Percentiles rank a stretch among this genome's conserved stretches.
Conservation (phyloP, 2,797 vertebrate species). For the Staurois parvus region DNA sequence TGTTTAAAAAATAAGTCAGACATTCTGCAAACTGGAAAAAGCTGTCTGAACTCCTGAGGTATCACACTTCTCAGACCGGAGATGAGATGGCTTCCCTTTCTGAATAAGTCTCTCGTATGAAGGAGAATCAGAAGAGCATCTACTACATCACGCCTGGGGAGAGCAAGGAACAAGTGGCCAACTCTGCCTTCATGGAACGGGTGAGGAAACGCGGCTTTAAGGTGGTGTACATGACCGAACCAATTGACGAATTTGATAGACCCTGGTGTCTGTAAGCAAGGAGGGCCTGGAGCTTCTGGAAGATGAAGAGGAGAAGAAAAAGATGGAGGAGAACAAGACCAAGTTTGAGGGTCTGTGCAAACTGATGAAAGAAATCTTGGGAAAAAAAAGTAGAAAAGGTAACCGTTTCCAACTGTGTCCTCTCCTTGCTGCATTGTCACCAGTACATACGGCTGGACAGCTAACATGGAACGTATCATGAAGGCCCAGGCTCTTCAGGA, state of each 20-base stretch:
- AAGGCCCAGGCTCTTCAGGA: conserved; percentile 93
- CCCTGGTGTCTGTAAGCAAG: conserved; percentile 91
- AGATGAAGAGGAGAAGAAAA: conserved; percentile 95
- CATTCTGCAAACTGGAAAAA: conserved; percentile 91
- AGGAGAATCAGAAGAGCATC: conserved; percentile 95
- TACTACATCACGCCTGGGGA: conserved; percentile 98
- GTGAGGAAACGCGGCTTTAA: conserved; percentile 93
- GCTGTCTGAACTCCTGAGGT: conserved; percentile 90
- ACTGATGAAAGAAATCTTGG: conserved; percentile 95
- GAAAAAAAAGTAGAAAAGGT: conserved; percentile 99
- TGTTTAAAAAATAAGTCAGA: no score
- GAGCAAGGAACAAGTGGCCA: conserved; percentile 95
- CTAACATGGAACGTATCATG: conserved; percentile 97
- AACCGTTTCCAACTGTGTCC: conserved; percentile 90
- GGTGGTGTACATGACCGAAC: conserved; percentile 95
- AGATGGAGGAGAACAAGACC: conserved; percentile 94
- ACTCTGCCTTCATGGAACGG: conserved; percentile 92
- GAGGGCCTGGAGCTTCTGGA: conserved; percentile 95
- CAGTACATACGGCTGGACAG: conserved; percentile 94
- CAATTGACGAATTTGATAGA: conserved; percentile 93
- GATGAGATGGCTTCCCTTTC: conserved; percentile 89
- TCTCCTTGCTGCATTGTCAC: conserved; percentile 96
- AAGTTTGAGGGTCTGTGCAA: conserved; percentile 95
- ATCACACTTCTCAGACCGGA: conserved; percentile 91
- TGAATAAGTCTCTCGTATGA: conserved; percentile 91